phyloP scores from a whole-genome alignment of 2,113 vertebrate species.

The Pelecanoides urinatrix region DNA sequence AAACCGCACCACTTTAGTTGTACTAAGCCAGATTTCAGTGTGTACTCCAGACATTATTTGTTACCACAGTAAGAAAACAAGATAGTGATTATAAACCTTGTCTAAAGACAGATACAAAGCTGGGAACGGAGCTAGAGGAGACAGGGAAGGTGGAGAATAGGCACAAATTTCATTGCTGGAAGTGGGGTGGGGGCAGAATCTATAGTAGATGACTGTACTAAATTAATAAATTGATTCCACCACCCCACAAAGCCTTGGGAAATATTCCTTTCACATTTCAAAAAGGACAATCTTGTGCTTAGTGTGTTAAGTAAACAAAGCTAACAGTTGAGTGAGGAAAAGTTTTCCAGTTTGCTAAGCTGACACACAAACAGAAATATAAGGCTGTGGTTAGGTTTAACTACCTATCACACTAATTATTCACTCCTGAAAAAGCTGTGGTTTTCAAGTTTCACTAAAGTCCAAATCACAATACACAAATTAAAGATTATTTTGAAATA shows the following conservation, averaged over 20 bases:
- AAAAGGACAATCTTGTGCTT: background rate
- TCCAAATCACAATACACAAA: background rate
- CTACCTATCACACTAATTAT: background rate
- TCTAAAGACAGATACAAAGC: background rate
- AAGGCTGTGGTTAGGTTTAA: background rate
- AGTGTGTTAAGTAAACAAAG: background rate
- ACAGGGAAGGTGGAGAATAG: background rate
- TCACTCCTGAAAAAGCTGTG: background rate
- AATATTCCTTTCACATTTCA: background rate
- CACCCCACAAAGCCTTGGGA: background rate
- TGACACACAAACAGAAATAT: background rate
- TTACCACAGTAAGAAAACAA: background rate
- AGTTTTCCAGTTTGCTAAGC: background rate
- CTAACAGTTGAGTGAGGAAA: background rate
- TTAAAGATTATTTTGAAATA: background rate
- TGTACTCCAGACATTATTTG: background rate
- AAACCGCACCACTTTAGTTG: rapidly evolving
- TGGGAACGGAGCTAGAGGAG: background rate
- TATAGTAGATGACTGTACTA: background rate
- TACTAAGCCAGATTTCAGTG: background rate
- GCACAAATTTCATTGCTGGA: background rate
- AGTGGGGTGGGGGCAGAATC: background rate
- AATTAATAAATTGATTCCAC: background rate
- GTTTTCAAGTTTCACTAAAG: background rate
- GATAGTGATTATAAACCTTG: background rate